Evolutionary conservation across 2,888 invertebrate species (phyloP).

Genomic region (Ochropleura plecta): DNA sequence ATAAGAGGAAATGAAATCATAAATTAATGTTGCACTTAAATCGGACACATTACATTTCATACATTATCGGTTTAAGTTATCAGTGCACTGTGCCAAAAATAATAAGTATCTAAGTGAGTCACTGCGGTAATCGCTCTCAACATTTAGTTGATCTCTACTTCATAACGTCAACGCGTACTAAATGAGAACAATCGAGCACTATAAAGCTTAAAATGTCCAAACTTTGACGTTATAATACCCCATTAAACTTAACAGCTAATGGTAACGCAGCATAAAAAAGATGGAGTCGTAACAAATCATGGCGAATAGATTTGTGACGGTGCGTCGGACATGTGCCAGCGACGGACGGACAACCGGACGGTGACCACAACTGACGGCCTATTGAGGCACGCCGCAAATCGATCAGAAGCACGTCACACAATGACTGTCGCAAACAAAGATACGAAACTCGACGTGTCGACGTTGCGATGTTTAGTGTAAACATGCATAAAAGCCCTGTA

Average conservation of each 20-base stretch:
- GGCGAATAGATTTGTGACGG: conserved; percentile 33
- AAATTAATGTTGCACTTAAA: conserved; percentile 14
- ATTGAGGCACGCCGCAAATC: conserved; percentile 78
- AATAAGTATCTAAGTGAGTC: conserved; percentile 31
- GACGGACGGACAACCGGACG: conserved; percentile 19
- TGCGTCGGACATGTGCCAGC: conserved; percentile 49
- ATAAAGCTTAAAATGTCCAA: conserved; percentile 34
- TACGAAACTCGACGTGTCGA: conserved; percentile 44
- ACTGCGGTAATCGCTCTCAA: conserved; percentile 24
- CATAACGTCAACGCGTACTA: conserved; percentile 13
- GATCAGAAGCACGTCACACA: conserved; percentile 71
- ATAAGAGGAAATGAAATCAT: conserved; percentile 4
- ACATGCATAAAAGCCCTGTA: conserved; percentile 45
- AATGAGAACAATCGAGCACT: conserved; percentile 26
- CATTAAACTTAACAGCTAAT: conserved; percentile 33
- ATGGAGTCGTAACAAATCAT: conserved; percentile 39
- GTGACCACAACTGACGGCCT: conserved; percentile 61
- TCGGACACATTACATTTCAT: conserved; percentile 1
- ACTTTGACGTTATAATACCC: conserved; percentile 30
- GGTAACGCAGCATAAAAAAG: conserved; percentile 33
- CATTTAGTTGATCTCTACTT: conserved; percentile 47
- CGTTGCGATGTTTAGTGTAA: conserved; percentile 42
- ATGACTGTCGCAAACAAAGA: conserved; percentile 63
- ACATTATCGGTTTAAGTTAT: conserved; percentile 28
- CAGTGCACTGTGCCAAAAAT: conserved; percentile 27